Base-by-base conservation (phyloP, 2,888 invertebrate genomes). In the Cremastinae sp. region DNA sequence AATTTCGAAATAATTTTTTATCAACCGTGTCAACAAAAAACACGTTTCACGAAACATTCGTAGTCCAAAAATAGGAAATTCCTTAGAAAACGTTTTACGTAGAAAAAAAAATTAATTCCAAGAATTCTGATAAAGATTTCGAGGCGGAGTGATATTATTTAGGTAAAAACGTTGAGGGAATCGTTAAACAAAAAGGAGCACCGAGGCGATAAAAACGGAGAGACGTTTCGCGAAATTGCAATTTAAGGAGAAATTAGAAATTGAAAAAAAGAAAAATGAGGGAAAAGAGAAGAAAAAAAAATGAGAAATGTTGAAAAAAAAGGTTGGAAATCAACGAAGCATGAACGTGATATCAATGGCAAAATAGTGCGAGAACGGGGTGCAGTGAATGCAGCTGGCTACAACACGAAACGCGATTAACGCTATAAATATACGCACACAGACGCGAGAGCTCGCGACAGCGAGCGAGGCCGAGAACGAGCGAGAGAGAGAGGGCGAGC, bases 331-430 rank as follows among this genome's bases (percentile, higher is more conserved):
- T 75, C 75, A 58, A 39, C 28, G 37, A 61, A 59, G 43, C 39
- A 59, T 14, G 56, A 64, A 55, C 45, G 78, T 55, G 73, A 66
- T 78, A 78, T 79, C 75, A 79, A 84, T 78, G 82, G 81, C 61
- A 49, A 70, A 73, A 65, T 77, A 70, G 73, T 70, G 73, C 61
- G 55, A 64, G 69, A 59, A 65, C 41, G 37, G 71, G 69, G 81
- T 83, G 84, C 84, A 80, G 83, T 78, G 84, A 85, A 83, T 87
- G 88, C 86, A 86, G 88, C 87, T 86, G 86, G 88, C 87, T 86
- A 86, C 83, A 82, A 83, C 78, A 82, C 83, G 84, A 85, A 88
- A 86, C 86, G 84, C 87, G 87, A 88, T 88, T 88, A 88, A 87
- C 84, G 85, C 87, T 88, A 88, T 88, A 88, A 87, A 88, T 88